Evolutionary conservation across 2,888 invertebrate species (phyloP).

Genomic region (Trichopoda pennipes): DNA sequence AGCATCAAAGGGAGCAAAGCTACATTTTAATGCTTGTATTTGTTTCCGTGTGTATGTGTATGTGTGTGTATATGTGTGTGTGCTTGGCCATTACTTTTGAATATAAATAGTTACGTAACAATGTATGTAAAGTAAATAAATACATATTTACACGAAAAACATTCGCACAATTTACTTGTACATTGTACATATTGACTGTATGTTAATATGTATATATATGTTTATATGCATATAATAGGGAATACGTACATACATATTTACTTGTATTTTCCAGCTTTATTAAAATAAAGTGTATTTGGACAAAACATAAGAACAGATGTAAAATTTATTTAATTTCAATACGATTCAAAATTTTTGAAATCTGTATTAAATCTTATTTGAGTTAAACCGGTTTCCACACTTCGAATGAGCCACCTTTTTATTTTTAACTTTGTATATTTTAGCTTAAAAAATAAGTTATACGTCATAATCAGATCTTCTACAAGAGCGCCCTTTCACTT

Average conservation of each 20-base stretch:
- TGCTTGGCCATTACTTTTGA: slow-evolving; percentile 58
- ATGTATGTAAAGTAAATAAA: background rate
- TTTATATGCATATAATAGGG: slow-evolving; percentile 29
- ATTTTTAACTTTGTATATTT: no score
- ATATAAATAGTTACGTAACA: slow-evolving; percentile 54
- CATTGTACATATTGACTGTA: slow-evolving; percentile 36
- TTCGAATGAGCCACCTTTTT: no score
- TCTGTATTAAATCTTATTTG: no score
- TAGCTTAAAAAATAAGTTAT: no score
- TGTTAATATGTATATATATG: background rate
- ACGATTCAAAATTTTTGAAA: no score
- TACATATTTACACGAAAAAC: slow-evolving; percentile 19
- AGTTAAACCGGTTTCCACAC: background rate
- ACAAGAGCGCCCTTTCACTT: no score
- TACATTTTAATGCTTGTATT: slow-evolving; percentile 32
- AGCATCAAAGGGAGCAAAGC: slow-evolving; percentile 60
- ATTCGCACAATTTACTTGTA: slow-evolving; percentile 56
- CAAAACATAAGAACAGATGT: background rate
- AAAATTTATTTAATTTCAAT: background rate
- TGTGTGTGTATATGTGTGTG: slow-evolving; percentile 1
- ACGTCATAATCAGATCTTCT: no score
- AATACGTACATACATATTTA: slow-evolving; percentile 17
- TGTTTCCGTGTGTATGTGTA: background rate
- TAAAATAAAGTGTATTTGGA: slow-evolving; percentile 42
- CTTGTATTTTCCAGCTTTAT: slow-evolving; percentile 41